Conservation (phyloP, 2,113 vertebrate genomes). For the Seriola quinqueradiata region DNA sequence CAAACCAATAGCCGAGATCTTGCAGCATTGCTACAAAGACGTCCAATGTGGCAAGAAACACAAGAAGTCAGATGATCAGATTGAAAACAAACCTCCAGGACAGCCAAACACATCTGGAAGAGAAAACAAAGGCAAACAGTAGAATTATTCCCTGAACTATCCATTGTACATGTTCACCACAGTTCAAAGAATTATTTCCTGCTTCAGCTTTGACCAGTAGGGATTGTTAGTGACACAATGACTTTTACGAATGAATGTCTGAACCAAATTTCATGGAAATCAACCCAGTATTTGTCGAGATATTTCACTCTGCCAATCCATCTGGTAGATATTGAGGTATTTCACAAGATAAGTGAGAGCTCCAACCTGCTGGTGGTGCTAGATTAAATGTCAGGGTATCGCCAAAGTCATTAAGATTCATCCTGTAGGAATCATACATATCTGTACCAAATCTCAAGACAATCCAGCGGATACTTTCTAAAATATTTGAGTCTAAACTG, state of each 20-base stretch:
- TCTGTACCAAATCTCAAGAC: not conserved
- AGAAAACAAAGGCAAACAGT: not conserved
- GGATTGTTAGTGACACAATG: not conserved
- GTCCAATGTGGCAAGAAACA: not conserved
- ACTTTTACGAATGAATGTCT: not conserved
- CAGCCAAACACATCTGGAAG: not conserved
- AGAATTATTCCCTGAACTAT: not conserved
- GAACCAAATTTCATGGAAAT: not conserved
- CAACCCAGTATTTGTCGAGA: no score
- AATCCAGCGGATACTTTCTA: not conserved
- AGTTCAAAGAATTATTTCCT: not conserved
- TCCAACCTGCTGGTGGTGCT: not conserved
- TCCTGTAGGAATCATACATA: not conserved
- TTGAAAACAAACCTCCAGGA: not conserved
- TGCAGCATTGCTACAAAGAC: not conserved
- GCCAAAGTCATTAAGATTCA: not conserved
- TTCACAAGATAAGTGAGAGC: not conserved
- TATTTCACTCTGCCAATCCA: not conserved
- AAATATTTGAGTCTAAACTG: not conserved
- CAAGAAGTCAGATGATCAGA: not conserved
- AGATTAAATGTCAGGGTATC: not conserved
- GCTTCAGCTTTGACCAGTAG: no score
- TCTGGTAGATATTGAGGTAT: not conserved
- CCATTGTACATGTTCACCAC: not conserved
- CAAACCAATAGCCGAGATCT: not conserved